A percentile compares a stretch with the other conserved stretches of the same genome.
These are phyloP conservation scores for Dryocosmus kuriphilus DNA, from an alignment of 2,888 invertebrate genomes.

Conservation along the genomic window DNA sequence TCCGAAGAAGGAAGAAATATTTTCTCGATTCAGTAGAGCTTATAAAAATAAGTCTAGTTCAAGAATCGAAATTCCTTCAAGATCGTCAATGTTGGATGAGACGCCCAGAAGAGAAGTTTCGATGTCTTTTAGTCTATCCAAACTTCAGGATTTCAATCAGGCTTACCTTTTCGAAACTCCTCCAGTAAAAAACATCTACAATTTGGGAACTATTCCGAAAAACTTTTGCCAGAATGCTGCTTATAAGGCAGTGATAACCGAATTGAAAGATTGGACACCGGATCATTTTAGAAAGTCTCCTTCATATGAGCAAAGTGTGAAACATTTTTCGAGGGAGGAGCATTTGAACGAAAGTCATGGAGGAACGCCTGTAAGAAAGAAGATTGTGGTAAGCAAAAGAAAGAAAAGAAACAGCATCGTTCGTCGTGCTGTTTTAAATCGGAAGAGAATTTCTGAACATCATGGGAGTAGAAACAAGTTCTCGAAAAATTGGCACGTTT, in stretches of 20 bases:
- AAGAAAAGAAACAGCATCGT: conserved; percentile 64
- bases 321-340: conserved; percentile 44
- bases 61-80: conserved; percentile 37
- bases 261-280: conserved; percentile 45
- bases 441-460: conserved; percentile 46
- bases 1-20: conserved; percentile 53
- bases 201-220: conserved; percentile 19
- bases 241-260: conserved; percentile 47
- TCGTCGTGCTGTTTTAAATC: conserved; percentile 58
- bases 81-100: conserved; percentile 43
- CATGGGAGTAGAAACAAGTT: neutral
- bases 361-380: conserved; percentile 57
- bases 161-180: neutral
- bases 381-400: conserved; percentile 59
- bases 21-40: conserved; percentile 55
- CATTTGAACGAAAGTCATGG: conserved; percentile 44
- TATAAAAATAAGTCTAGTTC: neutral
- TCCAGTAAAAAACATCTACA: neutral
- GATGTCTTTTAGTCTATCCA: neutral
- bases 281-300: conserved; percentile 13
- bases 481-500: neutral
- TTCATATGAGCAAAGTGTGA: conserved; percentile 34
- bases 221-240: conserved; percentile 17
- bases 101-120: conserved; percentile 53
- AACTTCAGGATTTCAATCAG: neutral